Evolutionary conservation across 2,888 invertebrate species (phyloP).

Genomic region (Heliothis peltigera): DNA sequence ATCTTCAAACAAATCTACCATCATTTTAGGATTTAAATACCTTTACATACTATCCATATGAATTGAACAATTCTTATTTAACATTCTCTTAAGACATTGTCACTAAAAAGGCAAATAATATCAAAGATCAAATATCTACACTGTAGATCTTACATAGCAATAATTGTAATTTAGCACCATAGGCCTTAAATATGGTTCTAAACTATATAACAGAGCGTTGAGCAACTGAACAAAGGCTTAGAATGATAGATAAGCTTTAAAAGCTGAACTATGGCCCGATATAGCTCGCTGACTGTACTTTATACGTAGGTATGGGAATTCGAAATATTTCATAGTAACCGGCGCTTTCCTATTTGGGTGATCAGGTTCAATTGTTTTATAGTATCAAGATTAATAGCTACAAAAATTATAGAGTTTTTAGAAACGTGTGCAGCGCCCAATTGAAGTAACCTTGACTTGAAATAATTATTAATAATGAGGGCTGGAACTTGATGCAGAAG

Average conservation of each 20-base stretch:
- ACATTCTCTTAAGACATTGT: too few relatives aligned
- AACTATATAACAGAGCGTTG: conserved; percentile 35
- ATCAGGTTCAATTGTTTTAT: not conserved
- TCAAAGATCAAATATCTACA: conserved; percentile 32
- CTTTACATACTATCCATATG: too few relatives aligned
- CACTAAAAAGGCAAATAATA: conserved; percentile 17
- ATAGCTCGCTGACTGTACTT: conserved; percentile 7
- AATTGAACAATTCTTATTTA: too few relatives aligned
- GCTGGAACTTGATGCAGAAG: too few relatives aligned
- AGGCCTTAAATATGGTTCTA: conserved; percentile 34
- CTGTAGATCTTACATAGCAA: conserved; percentile 4
- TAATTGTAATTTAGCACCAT: conserved; percentile 41
- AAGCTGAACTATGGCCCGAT: conserved; percentile 36
- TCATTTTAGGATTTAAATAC: too few relatives aligned
- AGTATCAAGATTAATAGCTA: not conserved
- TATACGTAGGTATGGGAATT: conserved; percentile 18
- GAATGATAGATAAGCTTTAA: conserved; percentile 47
- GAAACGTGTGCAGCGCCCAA: not conserved
- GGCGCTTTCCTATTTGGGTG: not conserved
- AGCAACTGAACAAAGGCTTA: conserved; percentile 37
- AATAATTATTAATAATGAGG: too few relatives aligned
- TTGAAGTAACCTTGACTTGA: too few relatives aligned
- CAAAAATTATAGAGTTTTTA: not conserved
- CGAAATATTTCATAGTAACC: conserved; percentile 15
- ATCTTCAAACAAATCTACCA: too few relatives aligned